Conservation (phyloP, 2,797 vertebrate species). For the Esox masquinongy region DNA sequence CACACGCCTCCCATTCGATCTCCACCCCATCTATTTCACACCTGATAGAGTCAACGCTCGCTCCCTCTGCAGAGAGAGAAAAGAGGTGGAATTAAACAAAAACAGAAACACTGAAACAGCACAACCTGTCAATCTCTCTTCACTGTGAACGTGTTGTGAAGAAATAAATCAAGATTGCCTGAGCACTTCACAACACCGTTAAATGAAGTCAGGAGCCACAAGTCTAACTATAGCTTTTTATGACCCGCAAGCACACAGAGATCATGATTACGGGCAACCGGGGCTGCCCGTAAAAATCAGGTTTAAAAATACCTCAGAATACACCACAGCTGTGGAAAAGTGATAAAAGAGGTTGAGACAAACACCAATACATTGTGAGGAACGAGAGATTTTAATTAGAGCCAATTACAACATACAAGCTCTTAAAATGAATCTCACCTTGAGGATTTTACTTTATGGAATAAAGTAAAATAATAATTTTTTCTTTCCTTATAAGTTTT, state of each 20-base stretch:
- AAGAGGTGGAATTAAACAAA: constrained; percentile 22
- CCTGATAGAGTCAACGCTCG: constrained; percentile 48
- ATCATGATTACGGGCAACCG: constrained; percentile 26
- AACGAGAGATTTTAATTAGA: constrained; percentile 13
- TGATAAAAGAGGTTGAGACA: constrained; percentile 4
- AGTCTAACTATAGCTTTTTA: constrained; percentile 39
- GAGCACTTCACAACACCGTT: constrained; percentile 41
- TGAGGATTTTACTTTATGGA: background rate
- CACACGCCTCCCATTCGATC: constrained; percentile 77
- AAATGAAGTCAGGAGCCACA: constrained; percentile 45
- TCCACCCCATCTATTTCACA: constrained; percentile 73
- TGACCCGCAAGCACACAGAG: constrained; percentile 14
- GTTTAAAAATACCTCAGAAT: constrained; percentile 50
- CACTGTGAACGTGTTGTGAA: constrained; percentile 35
- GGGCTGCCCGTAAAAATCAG: constrained; percentile 23
- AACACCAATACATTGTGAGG: constrained; percentile 25
- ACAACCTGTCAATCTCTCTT: constrained; percentile 4
- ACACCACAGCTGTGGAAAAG: constrained; percentile 43
- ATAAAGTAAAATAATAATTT: no score
- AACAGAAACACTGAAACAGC: constrained; percentile 14
- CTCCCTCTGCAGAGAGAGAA: constrained; percentile 52
- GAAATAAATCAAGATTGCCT: constrained; percentile 40
- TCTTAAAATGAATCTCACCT: constrained; percentile 10
- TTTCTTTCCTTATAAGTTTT: no score
- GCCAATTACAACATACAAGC: background rate